Conservation (phyloP, 2,888 invertebrate species). For the Aphodius sticticus region DNA sequence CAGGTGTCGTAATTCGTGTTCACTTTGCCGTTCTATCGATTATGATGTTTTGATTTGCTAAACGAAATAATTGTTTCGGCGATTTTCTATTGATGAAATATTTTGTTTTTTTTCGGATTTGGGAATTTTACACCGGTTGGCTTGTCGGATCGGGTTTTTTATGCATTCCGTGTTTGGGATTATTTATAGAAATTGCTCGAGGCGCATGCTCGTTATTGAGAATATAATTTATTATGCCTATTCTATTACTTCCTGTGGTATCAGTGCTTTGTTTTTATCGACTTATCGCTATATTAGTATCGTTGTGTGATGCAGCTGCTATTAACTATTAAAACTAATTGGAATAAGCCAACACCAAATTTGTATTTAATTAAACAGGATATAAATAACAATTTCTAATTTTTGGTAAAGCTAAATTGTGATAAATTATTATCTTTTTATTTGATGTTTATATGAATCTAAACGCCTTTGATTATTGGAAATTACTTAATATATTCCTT, state of each 20-base stretch:
- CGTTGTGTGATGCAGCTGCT: not conserved
- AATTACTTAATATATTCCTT: too few relatives aligned
- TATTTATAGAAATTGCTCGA: not conserved
- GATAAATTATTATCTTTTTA: too few relatives aligned
- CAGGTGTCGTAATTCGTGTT: not conserved
- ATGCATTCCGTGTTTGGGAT: not conserved
- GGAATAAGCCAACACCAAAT: too few relatives aligned
- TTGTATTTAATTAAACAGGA: too few relatives aligned
- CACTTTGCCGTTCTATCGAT: not conserved
- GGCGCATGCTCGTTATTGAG: not conserved
- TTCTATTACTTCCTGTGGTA: not conserved
- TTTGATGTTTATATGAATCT: too few relatives aligned
- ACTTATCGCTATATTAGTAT: not conserved
- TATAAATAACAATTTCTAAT: too few relatives aligned
- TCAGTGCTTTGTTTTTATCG: not conserved
- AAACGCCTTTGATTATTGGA: too few relatives aligned
- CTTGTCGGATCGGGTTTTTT: not conserved
- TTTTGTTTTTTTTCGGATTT: slow-evolving; percentile 25
- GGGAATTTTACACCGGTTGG: not conserved
- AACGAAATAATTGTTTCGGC: not conserved
- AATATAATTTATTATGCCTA: not conserved
- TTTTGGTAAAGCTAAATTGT: too few relatives aligned
- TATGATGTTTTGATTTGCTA: not conserved
- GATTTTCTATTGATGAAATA: slow-evolving; percentile 17
- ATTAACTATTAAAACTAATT: not conserved